phyloP scores from a whole-genome alignment of 2,888 invertebrate species.

The Cordilura impudica region DNA sequence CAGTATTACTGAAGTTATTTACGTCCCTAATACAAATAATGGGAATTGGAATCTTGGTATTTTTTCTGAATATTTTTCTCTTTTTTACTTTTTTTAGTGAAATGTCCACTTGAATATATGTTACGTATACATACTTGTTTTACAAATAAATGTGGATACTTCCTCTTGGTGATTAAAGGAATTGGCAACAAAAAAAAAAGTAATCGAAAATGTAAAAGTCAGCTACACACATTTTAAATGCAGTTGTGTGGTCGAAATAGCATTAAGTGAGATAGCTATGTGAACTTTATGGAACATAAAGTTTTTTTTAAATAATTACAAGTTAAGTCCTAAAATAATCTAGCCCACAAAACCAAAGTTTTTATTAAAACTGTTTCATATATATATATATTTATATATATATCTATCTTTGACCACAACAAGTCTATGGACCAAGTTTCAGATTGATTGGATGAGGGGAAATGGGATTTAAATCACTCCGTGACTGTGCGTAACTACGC shows the following conservation, averaged over 20 bases:
- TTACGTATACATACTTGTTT: constrained; percentile 29
- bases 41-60: constrained; percentile 23
- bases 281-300: too few species aligned
- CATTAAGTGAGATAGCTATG: too few species aligned
- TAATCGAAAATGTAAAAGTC: constrained; percentile 1
- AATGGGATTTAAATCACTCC: too few species aligned
- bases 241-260: not conserved
- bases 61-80: not conserved
- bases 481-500: too few species aligned
- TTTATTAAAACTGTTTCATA: too few species aligned
- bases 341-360: too few species aligned
- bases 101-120: constrained; percentile 58
- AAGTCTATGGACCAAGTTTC: too few species aligned
- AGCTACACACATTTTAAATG: not conserved
- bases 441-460: too few species aligned
- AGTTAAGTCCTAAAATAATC: too few species aligned
- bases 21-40: constrained; percentile 42
- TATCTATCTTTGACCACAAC: too few species aligned
- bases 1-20: constrained; percentile 53
- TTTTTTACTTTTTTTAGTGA: constrained; percentile 32
- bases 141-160: constrained; percentile 27
- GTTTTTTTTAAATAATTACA: too few species aligned
- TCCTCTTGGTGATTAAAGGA: constrained; percentile 39
- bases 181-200: constrained; percentile 10
- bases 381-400: too few species aligned